Evolutionary conservation across 2,888 invertebrate species (phyloP).

Genomic region (Pterostichus madidus): DNA sequence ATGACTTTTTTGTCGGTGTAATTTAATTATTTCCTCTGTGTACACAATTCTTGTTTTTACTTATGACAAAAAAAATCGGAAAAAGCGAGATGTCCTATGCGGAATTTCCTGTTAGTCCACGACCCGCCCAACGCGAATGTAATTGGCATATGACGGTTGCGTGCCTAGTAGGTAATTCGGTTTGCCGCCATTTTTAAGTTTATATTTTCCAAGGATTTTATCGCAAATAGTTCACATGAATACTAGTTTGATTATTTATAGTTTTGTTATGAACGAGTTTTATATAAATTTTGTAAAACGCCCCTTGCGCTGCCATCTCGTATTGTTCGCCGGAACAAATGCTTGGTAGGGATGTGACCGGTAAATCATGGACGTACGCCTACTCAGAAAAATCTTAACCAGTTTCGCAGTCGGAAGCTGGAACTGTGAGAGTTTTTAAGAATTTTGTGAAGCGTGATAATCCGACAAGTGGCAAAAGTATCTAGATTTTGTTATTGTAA

Average conservation of each 20-base stretch:
- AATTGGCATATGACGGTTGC: conserved; percentile 8
- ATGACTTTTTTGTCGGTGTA: not conserved
- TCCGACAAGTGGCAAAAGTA: conserved; percentile 1
- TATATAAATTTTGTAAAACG: conserved; percentile 14
- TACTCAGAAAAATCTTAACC: conserved; percentile 57
- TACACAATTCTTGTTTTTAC: not conserved
- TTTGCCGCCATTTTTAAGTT: conserved; percentile 12
- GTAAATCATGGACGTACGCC: conserved; percentile 62
- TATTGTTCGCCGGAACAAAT: conserved; percentile 14
- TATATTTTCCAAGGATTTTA: conserved; percentile 13
- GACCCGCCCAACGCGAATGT: conserved; percentile 14
- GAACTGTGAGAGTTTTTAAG: conserved; percentile 21
- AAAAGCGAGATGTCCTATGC: not conserved
- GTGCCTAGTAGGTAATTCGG: not conserved
- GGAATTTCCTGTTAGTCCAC: conserved; percentile 1
- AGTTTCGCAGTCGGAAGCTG: conserved; percentile 21
- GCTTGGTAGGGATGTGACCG: conserved; percentile 61
- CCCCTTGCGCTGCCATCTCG: conserved; percentile 53
- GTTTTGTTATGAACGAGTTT: conserved; percentile 8
- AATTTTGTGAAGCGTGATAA: conserved; percentile 10
- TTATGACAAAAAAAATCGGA: not conserved
- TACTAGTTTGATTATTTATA: conserved; percentile 36
- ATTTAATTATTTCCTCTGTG: not conserved
- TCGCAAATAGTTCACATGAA: not conserved
- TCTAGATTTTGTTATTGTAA: conserved; percentile 15